phyloP scores from a whole-genome alignment of 2,888 invertebrate species.

The Synanthedon formicaeformis region DNA sequence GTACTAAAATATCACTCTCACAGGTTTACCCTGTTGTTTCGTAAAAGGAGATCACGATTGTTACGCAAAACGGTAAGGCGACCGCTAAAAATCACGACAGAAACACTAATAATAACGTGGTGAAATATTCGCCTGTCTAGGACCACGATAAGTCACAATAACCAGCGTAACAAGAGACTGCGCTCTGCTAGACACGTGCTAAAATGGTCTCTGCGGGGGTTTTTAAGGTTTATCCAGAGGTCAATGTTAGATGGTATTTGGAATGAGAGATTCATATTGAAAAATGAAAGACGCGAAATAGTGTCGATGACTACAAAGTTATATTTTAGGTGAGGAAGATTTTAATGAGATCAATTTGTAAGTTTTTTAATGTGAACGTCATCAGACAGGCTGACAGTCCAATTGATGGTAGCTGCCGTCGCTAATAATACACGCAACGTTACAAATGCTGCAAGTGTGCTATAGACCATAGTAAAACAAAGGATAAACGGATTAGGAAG shows the following conservation, averaged over 20 bases:
- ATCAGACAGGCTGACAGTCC: too few species aligned
- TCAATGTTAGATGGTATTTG: background rate
- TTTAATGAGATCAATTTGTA: too few species aligned
- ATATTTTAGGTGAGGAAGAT: too few species aligned
- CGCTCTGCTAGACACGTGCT: background rate
- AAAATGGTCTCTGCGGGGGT: background rate
- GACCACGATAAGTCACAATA: background rate
- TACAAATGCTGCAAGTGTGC: too few species aligned
- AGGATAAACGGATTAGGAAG: too few species aligned
- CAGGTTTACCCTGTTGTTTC: conserved; percentile 13
- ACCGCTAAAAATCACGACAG: conserved; percentile 30
- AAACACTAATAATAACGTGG: conserved; percentile 18
- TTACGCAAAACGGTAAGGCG: conserved; percentile 13
- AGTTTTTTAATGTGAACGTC: too few species aligned
- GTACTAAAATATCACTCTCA: conserved; percentile 22
- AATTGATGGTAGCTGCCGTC: too few species aligned
- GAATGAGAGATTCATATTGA: background rate
- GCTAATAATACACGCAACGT: too few species aligned
- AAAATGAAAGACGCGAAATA: background rate
- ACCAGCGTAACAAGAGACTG: background rate
- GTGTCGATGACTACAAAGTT: background rate
- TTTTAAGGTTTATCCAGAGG: background rate
- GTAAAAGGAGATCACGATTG: conserved; percentile 26
- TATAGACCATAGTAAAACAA: too few species aligned
- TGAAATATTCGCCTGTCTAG: conserved; percentile 11